Conservation (phyloP, 92 coral and sea anemone species). For the Meandrina meandrites region DNA sequence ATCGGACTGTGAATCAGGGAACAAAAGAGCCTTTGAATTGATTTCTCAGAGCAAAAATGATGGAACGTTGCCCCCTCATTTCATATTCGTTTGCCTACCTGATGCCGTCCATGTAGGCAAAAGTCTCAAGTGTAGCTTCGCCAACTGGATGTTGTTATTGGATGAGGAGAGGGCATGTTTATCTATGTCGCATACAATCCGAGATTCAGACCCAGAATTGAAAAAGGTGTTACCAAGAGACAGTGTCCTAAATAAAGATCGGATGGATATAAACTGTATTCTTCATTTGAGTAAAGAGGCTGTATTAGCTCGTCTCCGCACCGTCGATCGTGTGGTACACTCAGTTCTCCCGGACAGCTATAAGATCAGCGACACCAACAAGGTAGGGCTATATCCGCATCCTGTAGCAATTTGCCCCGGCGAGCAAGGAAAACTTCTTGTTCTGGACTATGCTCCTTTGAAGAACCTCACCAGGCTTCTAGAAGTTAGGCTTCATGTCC, state of each 20-base stretch:
- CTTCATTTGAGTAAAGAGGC: conserved; percentile 35
- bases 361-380: conserved; percentile 42
- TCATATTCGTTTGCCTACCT: conserved; percentile 40
- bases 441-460: conserved; percentile 54
- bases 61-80: conserved; percentile 24
- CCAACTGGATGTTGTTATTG: conserved; percentile 55
- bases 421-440: conserved; percentile 53
- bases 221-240: conserved; percentile 47
- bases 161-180: conserved; percentile 53
- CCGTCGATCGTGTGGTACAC: conserved; percentile 39
- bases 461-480: conserved; percentile 42
- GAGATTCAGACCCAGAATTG: conserved; percentile 30
- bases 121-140: conserved; percentile 42
- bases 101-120: conserved; percentile 57
- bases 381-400: conserved; percentile 48
- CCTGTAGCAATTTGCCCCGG: conserved; percentile 46
- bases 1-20: conserved; percentile 55
- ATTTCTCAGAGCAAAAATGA: conserved; percentile 3
- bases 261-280: conserved; percentile 54
- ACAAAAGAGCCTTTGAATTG: conserved; percentile 49
- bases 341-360: conserved; percentile 46
- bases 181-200: conserved; percentile 38
- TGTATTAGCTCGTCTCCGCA: conserved; percentile 17
- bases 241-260: conserved; percentile 50
- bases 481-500: conserved; percentile 57